phyloP scores from a whole-genome alignment of 2,113 vertebrate genomes.

The Tichodroma muraria region DNA sequence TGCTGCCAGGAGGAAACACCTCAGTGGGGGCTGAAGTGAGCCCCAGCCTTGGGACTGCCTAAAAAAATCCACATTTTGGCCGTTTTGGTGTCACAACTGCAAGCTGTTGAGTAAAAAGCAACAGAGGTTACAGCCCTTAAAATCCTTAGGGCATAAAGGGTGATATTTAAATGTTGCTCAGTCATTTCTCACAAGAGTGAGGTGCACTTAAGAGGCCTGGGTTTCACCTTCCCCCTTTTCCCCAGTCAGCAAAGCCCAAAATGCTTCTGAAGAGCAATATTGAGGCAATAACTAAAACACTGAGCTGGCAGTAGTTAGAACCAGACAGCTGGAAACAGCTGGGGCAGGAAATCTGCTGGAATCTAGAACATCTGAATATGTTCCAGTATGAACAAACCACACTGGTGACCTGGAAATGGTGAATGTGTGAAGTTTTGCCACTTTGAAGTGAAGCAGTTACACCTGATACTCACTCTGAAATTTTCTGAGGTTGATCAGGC shows the following conservation, averaged over 20 bases:
- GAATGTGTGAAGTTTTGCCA: background rate
- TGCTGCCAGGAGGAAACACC: background rate
- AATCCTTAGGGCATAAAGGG: background rate
- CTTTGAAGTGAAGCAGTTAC: background rate
- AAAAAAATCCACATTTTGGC: background rate
- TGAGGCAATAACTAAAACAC: background rate
- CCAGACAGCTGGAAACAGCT: background rate
- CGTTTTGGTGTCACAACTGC: background rate
- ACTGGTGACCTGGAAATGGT: background rate
- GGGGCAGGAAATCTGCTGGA: conserved; percentile 12
- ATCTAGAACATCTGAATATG: background rate
- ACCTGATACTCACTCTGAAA: conserved; percentile 90
- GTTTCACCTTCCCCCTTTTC: background rate
- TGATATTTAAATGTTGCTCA: background rate
- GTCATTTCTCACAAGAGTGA: background rate
- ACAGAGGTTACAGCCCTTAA: background rate
- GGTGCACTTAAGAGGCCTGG: background rate
- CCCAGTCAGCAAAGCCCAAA: background rate
- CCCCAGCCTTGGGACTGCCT: background rate
- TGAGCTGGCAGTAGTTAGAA: background rate
- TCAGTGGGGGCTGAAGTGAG: background rate
- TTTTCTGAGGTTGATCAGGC: conserved; percentile 94
- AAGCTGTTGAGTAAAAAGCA: background rate
- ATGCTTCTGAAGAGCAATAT: background rate
- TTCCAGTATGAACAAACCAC: background rate